Evolutionary conservation across 2,888 invertebrate species (phyloP), one percentile per base, ranked within the genome.

Genomic region (Drosophila algonquin): DNA sequence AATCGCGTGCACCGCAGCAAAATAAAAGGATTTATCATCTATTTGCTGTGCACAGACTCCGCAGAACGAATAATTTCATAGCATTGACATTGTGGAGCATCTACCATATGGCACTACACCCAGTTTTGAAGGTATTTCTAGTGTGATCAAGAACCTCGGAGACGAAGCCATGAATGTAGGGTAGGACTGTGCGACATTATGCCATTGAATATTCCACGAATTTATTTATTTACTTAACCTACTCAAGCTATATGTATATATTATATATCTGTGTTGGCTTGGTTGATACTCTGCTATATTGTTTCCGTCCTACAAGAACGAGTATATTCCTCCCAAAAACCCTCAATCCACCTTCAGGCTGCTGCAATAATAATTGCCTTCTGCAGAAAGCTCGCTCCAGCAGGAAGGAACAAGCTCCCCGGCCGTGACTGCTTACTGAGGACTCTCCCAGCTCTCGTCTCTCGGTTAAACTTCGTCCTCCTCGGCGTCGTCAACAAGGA

Each of bases 401-500:
- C 30, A 40, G 6, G 7, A 40, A 40, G 40, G 40, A 40, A 40
- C 7, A 40, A 40, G 40, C 40, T 40, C 14, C 14, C 7, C n/a
- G 40, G n/a, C 40, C 40, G 7, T n/a, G 46, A 30, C 40, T 40
- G 40, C 7, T 6, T 7, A 40, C 14, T 40, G 12, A 14, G 40
- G 40, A 40, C 40, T 40, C 40, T 40, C 7, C 40, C 14, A 40
- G 7, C 56, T 46, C 45, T 12, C 68, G 32, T 70, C 68, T n/a
- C 40, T 40, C 40, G 40, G 70, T 68, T 58, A 47, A 72, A 74
- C 74, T 73, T 72, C 72, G 75, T 64, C 45, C 59, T 61, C 47
- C 16, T 58, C 59, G 58, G 44, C 58, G 69, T 60, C 72, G 80
- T 86, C 84, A 87, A 76, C 81, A 88, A 86, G 89, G 84, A 87